Conservation (phyloP, 2,888 invertebrate genomes). For the Coecobrya sp. region DNA sequence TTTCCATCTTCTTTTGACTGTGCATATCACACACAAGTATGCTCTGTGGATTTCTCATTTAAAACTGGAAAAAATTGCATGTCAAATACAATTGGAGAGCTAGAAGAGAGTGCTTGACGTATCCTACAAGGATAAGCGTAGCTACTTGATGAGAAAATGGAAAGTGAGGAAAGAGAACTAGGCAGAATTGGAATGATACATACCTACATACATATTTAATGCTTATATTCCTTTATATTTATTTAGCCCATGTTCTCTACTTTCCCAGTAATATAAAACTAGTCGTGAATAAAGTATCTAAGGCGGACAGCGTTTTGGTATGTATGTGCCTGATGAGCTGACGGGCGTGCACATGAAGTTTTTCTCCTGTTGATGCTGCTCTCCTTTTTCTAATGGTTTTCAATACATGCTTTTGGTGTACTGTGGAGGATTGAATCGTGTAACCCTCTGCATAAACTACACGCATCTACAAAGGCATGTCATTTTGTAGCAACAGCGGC, state of each 20-base stretch:
- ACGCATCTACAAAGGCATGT: not conserved
- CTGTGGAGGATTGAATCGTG: not conserved
- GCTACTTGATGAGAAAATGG: slow-evolving; percentile 45
- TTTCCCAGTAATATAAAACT: not conserved
- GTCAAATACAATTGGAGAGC: slow-evolving; percentile 45
- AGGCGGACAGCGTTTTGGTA: not conserved
- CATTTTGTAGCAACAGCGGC: not conserved
- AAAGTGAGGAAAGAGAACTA: slow-evolving; percentile 6
- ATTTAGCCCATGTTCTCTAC: too few species aligned
- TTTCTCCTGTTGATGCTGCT: slow-evolving; percentile 69
- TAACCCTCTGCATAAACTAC: not conserved
- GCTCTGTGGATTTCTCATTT: slow-evolving; percentile 11
- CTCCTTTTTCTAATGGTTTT: not conserved
- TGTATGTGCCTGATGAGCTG: slow-evolving; percentile 4
- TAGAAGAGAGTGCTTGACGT: slow-evolving; percentile 30
- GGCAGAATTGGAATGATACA: not conserved
- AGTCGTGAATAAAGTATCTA: not conserved
- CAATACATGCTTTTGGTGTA: not conserved
- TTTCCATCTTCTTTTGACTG: slow-evolving; percentile 44
- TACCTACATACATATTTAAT: not conserved
- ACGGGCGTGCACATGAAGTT: not conserved
- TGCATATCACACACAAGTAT: not conserved
- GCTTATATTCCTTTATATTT: not conserved
- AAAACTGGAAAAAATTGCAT: slow-evolving; percentile 4
- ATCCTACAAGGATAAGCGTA: not conserved